Percentiles rank a stretch among this genome's conserved stretches.
phyloP scores from a whole-genome alignment of 1,140 invertebrate species.

The Dendrolimus punctatus region DNA sequence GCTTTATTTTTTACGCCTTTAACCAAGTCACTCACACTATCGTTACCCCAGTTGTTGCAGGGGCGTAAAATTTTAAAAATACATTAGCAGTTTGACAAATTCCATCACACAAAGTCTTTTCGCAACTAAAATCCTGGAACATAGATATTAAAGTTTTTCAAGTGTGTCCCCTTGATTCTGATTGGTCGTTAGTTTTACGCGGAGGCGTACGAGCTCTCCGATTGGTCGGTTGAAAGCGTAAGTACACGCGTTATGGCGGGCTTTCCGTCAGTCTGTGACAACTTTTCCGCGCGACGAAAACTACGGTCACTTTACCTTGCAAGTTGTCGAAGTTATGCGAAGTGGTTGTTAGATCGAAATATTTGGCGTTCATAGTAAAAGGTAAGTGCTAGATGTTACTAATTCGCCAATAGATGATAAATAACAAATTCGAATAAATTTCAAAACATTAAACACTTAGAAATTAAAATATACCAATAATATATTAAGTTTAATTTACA shows the following conservation, averaged over 20 bases:
- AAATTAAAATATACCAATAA: too few relatives aligned
- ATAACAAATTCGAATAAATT: too few relatives aligned
- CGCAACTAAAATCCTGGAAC: too few relatives aligned
- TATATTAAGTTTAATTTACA: too few relatives aligned
- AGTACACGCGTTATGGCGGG: conserved; percentile 59
- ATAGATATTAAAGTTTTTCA: conserved; percentile 17
- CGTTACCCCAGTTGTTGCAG: too few relatives aligned
- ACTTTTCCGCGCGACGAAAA: conserved; percentile 36
- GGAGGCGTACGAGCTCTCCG: conserved; percentile 31
- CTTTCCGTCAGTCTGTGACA: conserved; percentile 49
- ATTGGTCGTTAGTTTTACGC: conserved; percentile 37
- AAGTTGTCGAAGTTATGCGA: conserved; percentile 42
- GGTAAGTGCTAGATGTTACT: conserved; percentile 9
- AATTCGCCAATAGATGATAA: too few relatives aligned
- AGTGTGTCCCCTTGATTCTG: conserved; percentile 39
- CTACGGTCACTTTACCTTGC: conserved; percentile 11
- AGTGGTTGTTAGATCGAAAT: conserved; percentile 8
- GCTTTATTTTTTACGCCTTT: too few relatives aligned
- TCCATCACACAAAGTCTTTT: too few relatives aligned
- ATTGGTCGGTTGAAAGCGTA: conserved; percentile 46
- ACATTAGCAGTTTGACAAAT: too few relatives aligned
- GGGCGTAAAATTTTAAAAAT: too few relatives aligned
- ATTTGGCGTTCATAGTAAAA: conserved; percentile 2
- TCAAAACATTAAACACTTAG: too few relatives aligned
- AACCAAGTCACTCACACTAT: too few relatives aligned